Base-by-base conservation (phyloP, 2,797 vertebrate genomes). In the Passerculus sandwichensis region DNA sequence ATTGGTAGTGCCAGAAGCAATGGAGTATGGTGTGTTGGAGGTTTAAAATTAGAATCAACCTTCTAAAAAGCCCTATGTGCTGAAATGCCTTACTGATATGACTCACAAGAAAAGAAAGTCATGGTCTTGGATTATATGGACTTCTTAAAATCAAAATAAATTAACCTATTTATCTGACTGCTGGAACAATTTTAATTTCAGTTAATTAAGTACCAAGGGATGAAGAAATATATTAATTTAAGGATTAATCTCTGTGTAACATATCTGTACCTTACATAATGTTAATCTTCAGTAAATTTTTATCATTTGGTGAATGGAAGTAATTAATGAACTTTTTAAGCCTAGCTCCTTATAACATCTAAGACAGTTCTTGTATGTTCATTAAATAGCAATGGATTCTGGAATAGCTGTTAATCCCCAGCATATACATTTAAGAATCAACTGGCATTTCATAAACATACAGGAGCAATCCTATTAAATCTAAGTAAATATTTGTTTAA, bases 361-460 rank as follows among this genome's bases (percentile, higher is more conserved):
- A 36, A 91, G 50, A 22, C 42, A 48, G 34, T 81, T 79, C 60
- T 92, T 93, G 83, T 79, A 79, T 62, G 75, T 89, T 96, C 91
- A 91, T 95, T 94, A 96, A 95, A 94, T 71, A 94, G 19, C 73
- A 95, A 42, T 70, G 34, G 40, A 36, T 93, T 93, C 79, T 81
- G 70, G 53, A 96, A 80, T 21, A 88, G 67, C 69, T 91, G 74
- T 82, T 97, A 97, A 96, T 97, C 93, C 62, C 50, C 91, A 15
- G 61, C 70, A 62, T 95, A 89, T 93, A 94, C 53, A 64, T 91
- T 95, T 91, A 94, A 91, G 93, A 94, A 90, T 96, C 91, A 89
- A 76, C 79, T 85, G 86, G 59, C 36, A 85, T 94, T 96, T 96
- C 93, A 94, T 88, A 96, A 97, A 93, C 82, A 94, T 87, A 91